phyloP scores from a whole-genome alignment of 23 tunicate species.

The Halocynthia roretzi region DNA sequence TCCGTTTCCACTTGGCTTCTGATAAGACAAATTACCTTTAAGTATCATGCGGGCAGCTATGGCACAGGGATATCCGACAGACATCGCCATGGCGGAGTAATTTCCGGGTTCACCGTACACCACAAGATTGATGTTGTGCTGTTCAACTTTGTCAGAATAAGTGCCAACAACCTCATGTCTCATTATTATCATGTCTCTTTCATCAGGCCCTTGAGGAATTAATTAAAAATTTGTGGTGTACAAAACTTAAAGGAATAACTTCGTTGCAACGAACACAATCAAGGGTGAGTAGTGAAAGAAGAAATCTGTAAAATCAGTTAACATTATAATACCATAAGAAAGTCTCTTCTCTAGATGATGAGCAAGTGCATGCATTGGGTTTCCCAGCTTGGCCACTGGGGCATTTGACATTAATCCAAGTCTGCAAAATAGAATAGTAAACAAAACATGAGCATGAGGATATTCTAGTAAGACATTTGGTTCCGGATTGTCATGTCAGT shows the following conservation, averaged over 20 bases:
- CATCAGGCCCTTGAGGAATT: conserved; percentile 41
- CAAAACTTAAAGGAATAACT: too few relatives aligned
- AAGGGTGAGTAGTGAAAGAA: too few relatives aligned
- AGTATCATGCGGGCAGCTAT: conserved; percentile 83
- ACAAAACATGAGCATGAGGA: not conserved
- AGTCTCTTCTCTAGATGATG: conserved; percentile 32
- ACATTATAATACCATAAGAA: conserved; percentile 41
- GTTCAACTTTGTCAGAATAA: conserved; percentile 36
- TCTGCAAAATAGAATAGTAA: conserved; percentile 16
- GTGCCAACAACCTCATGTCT: conserved; percentile 84
- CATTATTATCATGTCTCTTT: conserved; percentile 81
- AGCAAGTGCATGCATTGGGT: conserved; percentile 70
- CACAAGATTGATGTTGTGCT: conserved; percentile 70
- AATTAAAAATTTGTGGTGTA: not conserved
- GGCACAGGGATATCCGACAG: conserved; percentile 98
- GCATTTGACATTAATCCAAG: conserved; percentile 57
- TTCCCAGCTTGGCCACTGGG: conserved; percentile 19
- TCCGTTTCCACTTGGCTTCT: not conserved
- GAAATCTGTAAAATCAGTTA: too few relatives aligned
- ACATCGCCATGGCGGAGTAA: conserved; percentile 93
- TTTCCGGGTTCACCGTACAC: conserved; percentile 70
- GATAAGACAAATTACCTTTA: conserved; percentile 39
- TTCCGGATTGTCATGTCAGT: too few relatives aligned
- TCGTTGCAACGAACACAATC: too few relatives aligned
- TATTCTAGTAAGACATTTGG: not conserved